Conservation (phyloP, 2,797 vertebrate genomes). For the Telmatherina bonti region DNA sequence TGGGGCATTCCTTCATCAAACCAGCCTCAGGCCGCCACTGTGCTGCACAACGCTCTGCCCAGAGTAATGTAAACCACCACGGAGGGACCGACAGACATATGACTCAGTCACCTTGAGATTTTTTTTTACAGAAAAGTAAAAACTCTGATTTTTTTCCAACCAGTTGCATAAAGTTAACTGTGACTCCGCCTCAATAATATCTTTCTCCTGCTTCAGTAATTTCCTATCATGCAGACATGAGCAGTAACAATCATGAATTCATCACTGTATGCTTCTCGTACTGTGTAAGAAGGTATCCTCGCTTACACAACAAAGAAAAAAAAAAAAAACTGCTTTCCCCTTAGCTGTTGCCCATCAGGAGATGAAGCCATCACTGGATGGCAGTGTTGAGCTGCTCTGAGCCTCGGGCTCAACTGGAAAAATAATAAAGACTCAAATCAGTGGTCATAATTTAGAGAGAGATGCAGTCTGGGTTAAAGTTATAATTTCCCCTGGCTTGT, state of each 20-base stretch:
- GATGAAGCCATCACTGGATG: conserved; percentile 75
- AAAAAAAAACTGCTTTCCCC: conserved; percentile 2
- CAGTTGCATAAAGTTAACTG: conserved; percentile 7
- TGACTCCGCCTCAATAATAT: neutral
- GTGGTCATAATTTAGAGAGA: conserved; percentile 80
- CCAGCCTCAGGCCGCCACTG: conserved; percentile 59
- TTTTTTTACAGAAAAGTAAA: conserved; percentile 29
- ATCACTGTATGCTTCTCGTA: conserved; percentile 19
- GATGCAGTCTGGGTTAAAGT: conserved; percentile 70
- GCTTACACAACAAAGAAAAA: neutral
- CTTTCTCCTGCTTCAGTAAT: neutral
- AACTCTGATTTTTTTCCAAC: neutral
- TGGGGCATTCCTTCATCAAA: conserved; percentile 71
- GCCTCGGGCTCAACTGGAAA: conserved; percentile 62
- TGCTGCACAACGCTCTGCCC: conserved; percentile 52
- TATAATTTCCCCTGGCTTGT: conserved; percentile 75
- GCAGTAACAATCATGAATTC: neutral
- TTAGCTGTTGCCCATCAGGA: conserved; percentile 21
- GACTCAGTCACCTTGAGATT: conserved; percentile 56
- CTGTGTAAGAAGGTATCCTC: conserved; percentile 11
- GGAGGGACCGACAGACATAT: conserved; percentile 25
- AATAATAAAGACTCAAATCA: conserved; percentile 86
- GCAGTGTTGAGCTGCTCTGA: conserved; percentile 82
- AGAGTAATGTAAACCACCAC: conserved; percentile 57
- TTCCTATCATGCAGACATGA: neutral